Evolutionary conservation across 2,888 invertebrate species (phyloP).

Genomic region (Empis stercorea): DNA sequence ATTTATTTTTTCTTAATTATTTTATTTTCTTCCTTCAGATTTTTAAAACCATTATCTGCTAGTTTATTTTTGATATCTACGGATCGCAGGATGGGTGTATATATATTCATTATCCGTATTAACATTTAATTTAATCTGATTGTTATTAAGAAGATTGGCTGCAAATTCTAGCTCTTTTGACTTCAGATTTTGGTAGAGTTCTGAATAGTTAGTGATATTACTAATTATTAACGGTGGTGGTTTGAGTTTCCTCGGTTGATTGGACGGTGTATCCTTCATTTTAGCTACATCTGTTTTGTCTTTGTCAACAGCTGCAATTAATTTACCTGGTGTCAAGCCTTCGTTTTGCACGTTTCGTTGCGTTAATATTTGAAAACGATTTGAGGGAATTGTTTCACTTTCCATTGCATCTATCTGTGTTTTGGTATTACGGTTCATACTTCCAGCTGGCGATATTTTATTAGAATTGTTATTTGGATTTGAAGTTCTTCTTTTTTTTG

Average conservation of each 20-base stretch:
- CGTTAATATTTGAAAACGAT: not conserved
- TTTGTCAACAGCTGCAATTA: not conserved
- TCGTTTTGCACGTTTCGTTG: not conserved
- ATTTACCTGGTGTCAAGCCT: not conserved
- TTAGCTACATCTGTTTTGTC: too few relatives aligned
- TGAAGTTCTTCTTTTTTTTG: not conserved
- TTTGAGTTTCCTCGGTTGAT: not conserved
- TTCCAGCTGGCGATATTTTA: not conserved
- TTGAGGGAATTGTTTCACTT: too few relatives aligned
- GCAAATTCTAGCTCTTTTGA: not conserved
- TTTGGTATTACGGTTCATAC: not conserved
- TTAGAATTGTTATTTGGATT: not conserved
- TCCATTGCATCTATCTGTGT: not conserved
- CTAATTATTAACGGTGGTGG: not conserved
- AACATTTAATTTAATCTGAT: not conserved
- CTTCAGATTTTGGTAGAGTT: not conserved
- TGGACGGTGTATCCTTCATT: not conserved
- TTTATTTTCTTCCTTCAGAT: not conserved
- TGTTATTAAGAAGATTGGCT: not conserved
- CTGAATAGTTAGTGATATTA: not conserved
- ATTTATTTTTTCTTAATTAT: not conserved
- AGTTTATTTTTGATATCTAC: not conserved
- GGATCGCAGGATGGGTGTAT: too few relatives aligned
- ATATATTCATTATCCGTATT: not conserved
- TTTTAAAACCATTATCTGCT: not conserved